Evolutionary conservation across 2,113 vertebrate genomes (phyloP), one percentile per base, ranked within the genome.

Genomic region (Rhinopomastus cyanomelas): DNA sequence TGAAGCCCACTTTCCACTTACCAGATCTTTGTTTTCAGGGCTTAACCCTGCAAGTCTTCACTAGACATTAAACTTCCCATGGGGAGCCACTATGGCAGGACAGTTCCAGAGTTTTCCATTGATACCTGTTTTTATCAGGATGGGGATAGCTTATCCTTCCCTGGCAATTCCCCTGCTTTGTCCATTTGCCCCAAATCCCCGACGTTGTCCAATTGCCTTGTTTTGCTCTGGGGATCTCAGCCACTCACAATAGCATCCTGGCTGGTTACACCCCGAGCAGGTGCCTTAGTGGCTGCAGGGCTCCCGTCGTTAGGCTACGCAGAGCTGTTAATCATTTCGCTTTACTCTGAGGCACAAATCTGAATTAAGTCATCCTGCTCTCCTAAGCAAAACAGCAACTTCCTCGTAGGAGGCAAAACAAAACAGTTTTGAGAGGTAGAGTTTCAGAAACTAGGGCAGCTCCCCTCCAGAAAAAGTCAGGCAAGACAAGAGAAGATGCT

Each of bases 161-260:
- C 66, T 75, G 53, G 51, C 52, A 85, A 67, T 95, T 92, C 83
- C 60, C 73, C 46, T 59, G 69, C 65, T 75, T 92, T 92, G 73
- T 78, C 76, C 62, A 29, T 77, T 89, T 88, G 56, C 72, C 85
- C 64, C 71, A 85, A 89, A 92, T 67, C 79, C 68, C 67, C 62
- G 90, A 88, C 89, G 25, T 73, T 94, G 92, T 91, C 91, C 96
- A 96, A 97, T 95, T 96, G 93, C 91, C 22, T 60, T 87, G 56
- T 79, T 92, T 94, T 96, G 94, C 94, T 95, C 92, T 60, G 88
- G 56, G 94, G 89, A 93, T 94, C 92, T 96, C 84, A 95, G 82
- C 86, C 91, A 92, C 16, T 87, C 66, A 82, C 85, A 77, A 56
- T 44, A 49, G 85, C 36, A 30, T 36, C 25, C 39, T 52, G 74